Evolutionary conservation across 2,888 invertebrate species (phyloP), one percentile per base, ranked within the genome.

Genomic region (Dyspetes luteomarginatus): DNA sequence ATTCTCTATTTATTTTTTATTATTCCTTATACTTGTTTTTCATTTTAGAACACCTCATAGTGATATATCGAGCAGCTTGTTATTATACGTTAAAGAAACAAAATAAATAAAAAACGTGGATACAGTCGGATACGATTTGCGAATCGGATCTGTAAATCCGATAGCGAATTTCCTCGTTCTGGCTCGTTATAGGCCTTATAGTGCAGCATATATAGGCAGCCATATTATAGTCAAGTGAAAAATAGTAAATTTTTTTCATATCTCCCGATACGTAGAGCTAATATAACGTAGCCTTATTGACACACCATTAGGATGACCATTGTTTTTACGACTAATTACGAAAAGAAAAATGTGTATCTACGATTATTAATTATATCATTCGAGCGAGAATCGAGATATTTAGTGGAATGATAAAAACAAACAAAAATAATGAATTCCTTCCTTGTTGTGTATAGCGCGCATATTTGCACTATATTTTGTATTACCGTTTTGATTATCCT

Each of bases 381-480:
- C 64, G 50, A 36, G 65, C 41, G 58, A 82, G 72, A 68, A n/a
- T 77, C 50, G 68, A 78, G 41, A 68, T 58, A 60, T 78, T 67
- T 75, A 76, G 68, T 64, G 77, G 76, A 81, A 80, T 75, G 65
- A 79, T 78, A 62, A 73, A 28, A 65, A 72, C 58, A 45, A 43
- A 73, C 43, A 30, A 52, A 50, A 80, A 79, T 48, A 72, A 68
- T 81, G 82, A 85, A 82, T 82, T 88, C 86, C 85, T 83, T 87
- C 87, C 86, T 88, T 88, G 87, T 90, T 88, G 86, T 89, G 88
- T 90, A 89, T 88, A 90, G 88, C 86, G 83, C 88, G 85, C 82
- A 77, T 88, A 86, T 88, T 87, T 89, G 89, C 89, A 90, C 88
- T 88, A 89, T 90, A 91, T 91, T 91, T 91, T 90, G 87, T 91